A percentile compares a stretch with the other conserved stretches of the same genome.
These are phyloP conservation scores for Brachionus koreanus DNA, from an alignment of 1,140 invertebrate genomes.

Conservation along the genomic window DNA sequence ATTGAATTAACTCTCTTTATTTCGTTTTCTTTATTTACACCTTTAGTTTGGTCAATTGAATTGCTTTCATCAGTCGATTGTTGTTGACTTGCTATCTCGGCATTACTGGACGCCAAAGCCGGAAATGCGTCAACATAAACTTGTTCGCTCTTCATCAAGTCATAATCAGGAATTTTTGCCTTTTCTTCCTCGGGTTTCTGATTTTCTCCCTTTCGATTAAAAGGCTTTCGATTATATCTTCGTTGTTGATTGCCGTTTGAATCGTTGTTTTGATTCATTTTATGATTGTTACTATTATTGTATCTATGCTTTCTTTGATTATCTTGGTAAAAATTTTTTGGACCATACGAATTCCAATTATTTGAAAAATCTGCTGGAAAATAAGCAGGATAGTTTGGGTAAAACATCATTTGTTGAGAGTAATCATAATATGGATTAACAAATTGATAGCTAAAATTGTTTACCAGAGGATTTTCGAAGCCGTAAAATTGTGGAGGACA, in stretches of 20 bases:
- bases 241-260: neutral
- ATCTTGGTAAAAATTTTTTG: neutral
- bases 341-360: neutral
- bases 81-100: neutral
- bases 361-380: conserved; percentile 5
- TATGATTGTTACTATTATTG: neutral
- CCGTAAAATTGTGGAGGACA: neutral
- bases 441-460: neutral
- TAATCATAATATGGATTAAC: conserved; percentile 13
- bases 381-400: conserved; percentile 1
- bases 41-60: neutral
- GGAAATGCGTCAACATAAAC: conserved; percentile 4
- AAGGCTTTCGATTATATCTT: conserved; percentile 6
- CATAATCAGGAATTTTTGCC: neutral
- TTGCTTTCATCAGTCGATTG: neutral
- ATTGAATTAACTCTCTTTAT: neutral
- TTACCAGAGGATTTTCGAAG: neutral
- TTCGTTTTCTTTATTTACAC: neutral
- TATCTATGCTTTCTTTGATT: neutral
- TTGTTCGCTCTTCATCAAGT: conserved; percentile 7
- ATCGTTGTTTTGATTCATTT: neutral
- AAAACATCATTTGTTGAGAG: neutral
- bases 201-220: neutral
- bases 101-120: neutral
- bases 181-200: neutral